Conservation (phyloP, 2,888 invertebrate species). For the Lottia scabra region DNA sequence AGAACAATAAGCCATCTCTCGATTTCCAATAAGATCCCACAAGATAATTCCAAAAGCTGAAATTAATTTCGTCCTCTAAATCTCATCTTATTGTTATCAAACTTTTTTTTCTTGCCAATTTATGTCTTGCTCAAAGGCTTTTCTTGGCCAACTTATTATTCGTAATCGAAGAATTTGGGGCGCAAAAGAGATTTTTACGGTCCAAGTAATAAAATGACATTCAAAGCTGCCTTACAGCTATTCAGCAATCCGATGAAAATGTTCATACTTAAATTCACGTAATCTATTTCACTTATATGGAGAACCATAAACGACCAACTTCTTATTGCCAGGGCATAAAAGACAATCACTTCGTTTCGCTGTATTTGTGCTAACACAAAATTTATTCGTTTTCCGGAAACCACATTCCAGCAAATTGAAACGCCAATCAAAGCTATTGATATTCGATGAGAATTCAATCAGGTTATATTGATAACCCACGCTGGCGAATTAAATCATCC, state of each 20-base stretch:
- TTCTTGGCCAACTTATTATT: background rate
- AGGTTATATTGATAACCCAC: constrained; percentile 4
- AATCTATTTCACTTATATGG: background rate
- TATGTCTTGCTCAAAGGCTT: constrained; percentile 6
- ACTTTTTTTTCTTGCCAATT: constrained; percentile 1
- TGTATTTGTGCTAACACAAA: background rate
- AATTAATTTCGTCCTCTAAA: background rate
- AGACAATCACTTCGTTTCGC: background rate
- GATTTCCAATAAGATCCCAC: background rate
- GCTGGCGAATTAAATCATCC: constrained; percentile 4
- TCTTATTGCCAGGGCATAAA: background rate
- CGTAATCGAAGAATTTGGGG: constrained; percentile 5
- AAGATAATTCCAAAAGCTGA: background rate
- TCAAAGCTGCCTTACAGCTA: background rate
- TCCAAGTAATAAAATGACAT: background rate
- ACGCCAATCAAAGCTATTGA: constrained; percentile 4
- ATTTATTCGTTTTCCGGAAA: constrained; percentile 7
- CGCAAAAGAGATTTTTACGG: constrained; percentile 1
- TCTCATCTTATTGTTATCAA: background rate
- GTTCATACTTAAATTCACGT: background rate
- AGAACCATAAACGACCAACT: background rate
- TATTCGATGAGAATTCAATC: constrained; percentile 4
- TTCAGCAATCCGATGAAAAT: constrained; percentile 1
- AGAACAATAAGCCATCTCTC: background rate
- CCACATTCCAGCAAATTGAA: constrained; percentile 4